Conservation (phyloP, 2,113 vertebrate genomes). For the Ophiodon elongatus region DNA sequence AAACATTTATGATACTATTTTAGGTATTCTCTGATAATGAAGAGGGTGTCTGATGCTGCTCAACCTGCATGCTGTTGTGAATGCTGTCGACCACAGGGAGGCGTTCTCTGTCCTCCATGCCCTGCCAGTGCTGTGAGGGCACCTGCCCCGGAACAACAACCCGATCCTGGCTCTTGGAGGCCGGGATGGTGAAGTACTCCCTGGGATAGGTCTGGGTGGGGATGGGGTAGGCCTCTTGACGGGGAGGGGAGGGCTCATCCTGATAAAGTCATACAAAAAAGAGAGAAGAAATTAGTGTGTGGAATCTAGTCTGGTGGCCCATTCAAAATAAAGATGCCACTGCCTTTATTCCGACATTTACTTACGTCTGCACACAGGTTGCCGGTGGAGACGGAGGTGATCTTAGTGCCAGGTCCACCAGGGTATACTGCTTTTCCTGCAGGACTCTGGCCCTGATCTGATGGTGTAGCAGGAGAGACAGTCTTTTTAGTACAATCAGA, state of each 20-base stretch:
- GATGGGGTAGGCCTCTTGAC: slow-evolving; percentile 96
- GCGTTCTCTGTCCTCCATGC: slow-evolving; percentile 90
- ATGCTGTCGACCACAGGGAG: slow-evolving; percentile 85
- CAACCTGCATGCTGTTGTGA: slow-evolving; percentile 91
- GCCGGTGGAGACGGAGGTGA: slow-evolving; percentile 98
- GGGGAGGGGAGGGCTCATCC: slow-evolving; percentile 91
- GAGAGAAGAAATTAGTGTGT: not conserved
- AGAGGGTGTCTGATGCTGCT: not conserved
- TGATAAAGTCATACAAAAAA: slow-evolving; percentile 58
- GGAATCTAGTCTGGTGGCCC: not conserved
- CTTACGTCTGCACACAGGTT: slow-evolving; percentile 97
- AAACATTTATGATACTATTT: not conserved
- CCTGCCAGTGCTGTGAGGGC: slow-evolving; percentile 89
- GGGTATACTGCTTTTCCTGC: slow-evolving; percentile 89
- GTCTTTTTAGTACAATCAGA: not conserved
- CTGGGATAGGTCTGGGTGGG: slow-evolving; percentile 96
- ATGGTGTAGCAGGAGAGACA: not conserved
- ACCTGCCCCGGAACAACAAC: slow-evolving; percentile 82
- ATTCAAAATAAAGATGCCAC: slow-evolving; percentile 50
- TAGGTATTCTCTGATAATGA: not conserved
- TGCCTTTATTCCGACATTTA: slow-evolving; percentile 30
- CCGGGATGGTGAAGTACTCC: slow-evolving; percentile 98
- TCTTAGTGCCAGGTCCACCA: slow-evolving; percentile 92
- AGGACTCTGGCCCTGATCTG: slow-evolving; percentile 96
- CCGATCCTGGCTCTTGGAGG: slow-evolving; percentile 94